These are phyloP conservation scores for Xestobium rufovillosum DNA, from an alignment of 2,888 invertebrate genomes.

Conservation along the genomic window DNA sequence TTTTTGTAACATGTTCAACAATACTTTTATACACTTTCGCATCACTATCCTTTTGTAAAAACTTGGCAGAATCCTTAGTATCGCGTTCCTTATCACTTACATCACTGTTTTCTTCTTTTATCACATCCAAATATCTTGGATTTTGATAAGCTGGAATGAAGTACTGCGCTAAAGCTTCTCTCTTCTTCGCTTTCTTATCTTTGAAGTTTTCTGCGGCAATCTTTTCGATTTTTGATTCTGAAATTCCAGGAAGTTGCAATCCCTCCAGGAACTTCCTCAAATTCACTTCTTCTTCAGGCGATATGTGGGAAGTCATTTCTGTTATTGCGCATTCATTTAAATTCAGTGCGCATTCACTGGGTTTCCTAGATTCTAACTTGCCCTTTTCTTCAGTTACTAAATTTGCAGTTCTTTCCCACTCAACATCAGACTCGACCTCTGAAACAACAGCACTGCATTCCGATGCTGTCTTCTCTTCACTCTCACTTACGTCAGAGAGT, in stretches of 20 bases:
- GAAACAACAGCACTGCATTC: constrained; percentile 48
- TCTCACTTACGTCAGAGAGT: constrained; percentile 34
- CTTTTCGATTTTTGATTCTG: constrained; percentile 29
- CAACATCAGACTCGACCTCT: constrained; percentile 57
- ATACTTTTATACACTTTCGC: not conserved
- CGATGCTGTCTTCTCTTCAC: constrained; percentile 31
- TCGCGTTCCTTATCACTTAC: constrained; percentile 47
- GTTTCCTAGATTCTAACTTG: constrained; percentile 9
- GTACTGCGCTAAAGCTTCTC: constrained; percentile 49
- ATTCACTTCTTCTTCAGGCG: constrained; percentile 51
- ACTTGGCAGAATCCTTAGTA: not conserved
- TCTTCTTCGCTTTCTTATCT: constrained; percentile 46
- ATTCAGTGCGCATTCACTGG: constrained; percentile 33
- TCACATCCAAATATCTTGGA: constrained; percentile 65
- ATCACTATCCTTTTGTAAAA: not conserved
- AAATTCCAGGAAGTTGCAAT: constrained; percentile 45
- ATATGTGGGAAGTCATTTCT: constrained; percentile 38
- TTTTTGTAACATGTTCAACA: not conserved
- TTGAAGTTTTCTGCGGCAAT: constrained; percentile 33
- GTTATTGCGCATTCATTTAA: constrained; percentile 35
- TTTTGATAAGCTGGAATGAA: constrained; percentile 52
- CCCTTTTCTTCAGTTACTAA: constrained; percentile 31
- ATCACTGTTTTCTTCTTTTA: constrained; percentile 70
- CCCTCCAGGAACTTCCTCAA: constrained; percentile 50
- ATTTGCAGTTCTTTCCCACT: constrained; percentile 51